Evolutionary conservation across 1,140 invertebrate species (phyloP), one percentile per base, ranked within the genome.

Genomic region (Scaptomyza pallida): DNA sequence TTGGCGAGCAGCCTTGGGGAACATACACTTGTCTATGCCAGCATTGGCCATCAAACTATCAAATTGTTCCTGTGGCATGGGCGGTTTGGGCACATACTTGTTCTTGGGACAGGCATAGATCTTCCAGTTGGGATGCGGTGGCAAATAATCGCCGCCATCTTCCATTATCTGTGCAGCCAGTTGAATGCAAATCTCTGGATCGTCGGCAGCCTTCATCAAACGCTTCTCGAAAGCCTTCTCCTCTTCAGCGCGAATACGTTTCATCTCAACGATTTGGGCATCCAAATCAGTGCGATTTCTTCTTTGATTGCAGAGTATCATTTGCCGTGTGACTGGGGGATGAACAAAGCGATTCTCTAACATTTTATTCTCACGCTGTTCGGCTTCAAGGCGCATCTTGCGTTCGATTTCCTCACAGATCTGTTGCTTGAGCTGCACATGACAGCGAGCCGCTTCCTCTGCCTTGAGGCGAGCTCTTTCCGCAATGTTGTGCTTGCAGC

Each of bases 91-190:
- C 0, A 89, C 59, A 9, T 78, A 81, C 16, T 72, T 65, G 9
- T 65, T 69, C 2, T 61, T 67, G 52, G 89, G 67, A 10, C 89
- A 86, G 6, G 80, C 75, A 5, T 74, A 56, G 5, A 90, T 69
- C 3, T 65, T 64, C 89, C 89, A 90, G 59, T 90, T 90, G 12
- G 89, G 76, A 75, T 90, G 89, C 3, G 76, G 72, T 1, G 74
- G 54, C 35, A 90, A 51, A 19, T 88, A 90, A 35, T 90, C 89
- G 3, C 43, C 51, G 30, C 62, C 64, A 1, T 70, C 59, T 1
- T 45, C 43, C 43, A 89, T 52, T 37, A 73, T 75, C 50, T 90
- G 59, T 2, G 72, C 61, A 3, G 85, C 81, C 8, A 90, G 23
- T 48, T 75, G 26, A 1, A 52, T 54, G 50, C 89, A 90, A 5